Conservation (phyloP, 2,888 invertebrate genomes). For the Dorcus hopei region DNA sequence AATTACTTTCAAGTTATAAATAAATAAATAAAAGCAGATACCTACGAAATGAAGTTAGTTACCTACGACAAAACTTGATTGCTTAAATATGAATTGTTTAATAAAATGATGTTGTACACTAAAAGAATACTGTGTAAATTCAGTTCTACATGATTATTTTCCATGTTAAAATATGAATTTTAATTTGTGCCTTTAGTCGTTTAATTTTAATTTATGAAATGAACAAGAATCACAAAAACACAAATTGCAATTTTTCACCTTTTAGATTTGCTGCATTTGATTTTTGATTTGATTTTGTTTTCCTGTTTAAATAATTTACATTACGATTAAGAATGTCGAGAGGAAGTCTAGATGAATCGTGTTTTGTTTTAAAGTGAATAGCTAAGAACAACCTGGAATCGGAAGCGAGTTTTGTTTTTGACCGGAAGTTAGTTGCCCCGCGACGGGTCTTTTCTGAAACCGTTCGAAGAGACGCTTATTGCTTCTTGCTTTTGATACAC, state of each 20-base stretch:
- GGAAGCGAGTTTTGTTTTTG: slow-evolving; percentile 16
- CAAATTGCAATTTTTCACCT: slow-evolving; percentile 49
- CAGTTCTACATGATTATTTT: slow-evolving; percentile 29
- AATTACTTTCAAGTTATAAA: too few relatives aligned
- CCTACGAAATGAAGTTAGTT: slow-evolving; percentile 7
- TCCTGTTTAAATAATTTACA: slow-evolving; percentile 21
- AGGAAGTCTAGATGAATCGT: not conserved
- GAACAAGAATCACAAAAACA: slow-evolving; percentile 43
- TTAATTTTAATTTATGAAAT: slow-evolving; percentile 28
- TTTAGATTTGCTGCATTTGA: slow-evolving; percentile 50
- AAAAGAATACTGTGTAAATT: slow-evolving; percentile 38
- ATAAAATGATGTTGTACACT: not conserved
- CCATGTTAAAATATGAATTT: slow-evolving; percentile 14
- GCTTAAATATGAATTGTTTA: slow-evolving; percentile 5
- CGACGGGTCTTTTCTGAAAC: slow-evolving; percentile 72
- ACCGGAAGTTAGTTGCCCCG: slow-evolving; percentile 58
- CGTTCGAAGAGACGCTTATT: slow-evolving; percentile 42
- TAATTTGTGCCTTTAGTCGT: slow-evolving; percentile 40
- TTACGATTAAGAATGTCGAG: slow-evolving; percentile 9
- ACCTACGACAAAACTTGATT: slow-evolving; percentile 7
- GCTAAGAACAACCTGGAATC: not conserved
- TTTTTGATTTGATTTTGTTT: slow-evolving; percentile 27
- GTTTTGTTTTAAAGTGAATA: not conserved
- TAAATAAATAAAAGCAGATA: not conserved
- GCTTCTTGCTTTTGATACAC: slow-evolving; percentile 31